Evolutionary conservation across 2,797 vertebrate genomes (phyloP).

Genomic region (Danio kyathit): DNA sequence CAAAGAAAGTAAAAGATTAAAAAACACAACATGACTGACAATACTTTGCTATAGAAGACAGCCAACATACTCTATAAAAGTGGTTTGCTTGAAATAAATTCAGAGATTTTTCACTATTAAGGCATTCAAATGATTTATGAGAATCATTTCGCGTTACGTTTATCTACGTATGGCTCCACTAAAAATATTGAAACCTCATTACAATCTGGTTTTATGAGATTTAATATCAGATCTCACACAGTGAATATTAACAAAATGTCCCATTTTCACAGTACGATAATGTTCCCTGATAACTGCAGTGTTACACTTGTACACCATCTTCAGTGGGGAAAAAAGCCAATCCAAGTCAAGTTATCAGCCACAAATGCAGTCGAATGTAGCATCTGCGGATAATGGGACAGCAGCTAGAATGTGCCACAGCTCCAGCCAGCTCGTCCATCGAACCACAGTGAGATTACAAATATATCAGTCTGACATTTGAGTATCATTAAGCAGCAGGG

Average conservation of each 20-base stretch:
- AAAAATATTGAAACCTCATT: constrained; percentile 2
- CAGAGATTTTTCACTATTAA: neutral
- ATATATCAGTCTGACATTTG: constrained; percentile 58
- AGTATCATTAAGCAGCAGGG: constrained; percentile 52
- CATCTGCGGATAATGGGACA: constrained; percentile 33
- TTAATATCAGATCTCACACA: constrained; percentile 2
- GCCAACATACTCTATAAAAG: neutral
- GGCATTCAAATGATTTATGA: constrained; percentile 1
- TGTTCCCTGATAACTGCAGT: constrained; percentile 11
- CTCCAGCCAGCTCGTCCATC: constrained; percentile 32
- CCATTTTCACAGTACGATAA: constrained; percentile 4
- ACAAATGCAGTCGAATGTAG: constrained; percentile 14
- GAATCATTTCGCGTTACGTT: neutral
- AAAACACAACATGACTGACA: too few species aligned
- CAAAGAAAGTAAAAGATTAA: too few species aligned
- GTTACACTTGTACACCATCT: neutral
- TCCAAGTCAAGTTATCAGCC: constrained; percentile 20
- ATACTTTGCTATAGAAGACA: neutral
- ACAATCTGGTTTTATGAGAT: neutral
- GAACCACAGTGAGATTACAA: constrained; percentile 39
- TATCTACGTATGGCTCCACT: neutral
- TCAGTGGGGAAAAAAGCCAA: constrained; percentile 15
- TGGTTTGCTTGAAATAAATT: neutral
- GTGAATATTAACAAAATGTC: constrained; percentile 5
- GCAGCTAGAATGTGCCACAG: constrained; percentile 27